phyloP scores from a whole-genome alignment of 2,113 vertebrate genomes.

The Natator depressus region DNA sequence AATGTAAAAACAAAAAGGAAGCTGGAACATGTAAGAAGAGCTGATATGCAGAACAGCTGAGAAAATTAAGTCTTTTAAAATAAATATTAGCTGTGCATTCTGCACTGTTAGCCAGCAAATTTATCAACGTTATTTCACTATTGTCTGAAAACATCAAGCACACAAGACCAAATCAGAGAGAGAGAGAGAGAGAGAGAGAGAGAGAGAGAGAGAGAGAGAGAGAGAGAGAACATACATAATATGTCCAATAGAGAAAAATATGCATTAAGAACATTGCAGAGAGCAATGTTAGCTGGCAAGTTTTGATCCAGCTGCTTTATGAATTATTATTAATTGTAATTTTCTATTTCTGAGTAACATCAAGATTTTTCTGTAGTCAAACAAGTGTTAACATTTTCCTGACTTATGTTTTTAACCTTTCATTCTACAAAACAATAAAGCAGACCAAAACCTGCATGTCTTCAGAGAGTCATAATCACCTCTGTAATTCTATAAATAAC shows the following conservation, averaged over 20 bases:
- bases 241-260: neutral
- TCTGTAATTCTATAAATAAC: conserved; percentile 76
- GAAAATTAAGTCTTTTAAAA: neutral
- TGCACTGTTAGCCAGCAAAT: neutral
- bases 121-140: neutral
- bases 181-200: neutral
- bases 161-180: neutral
- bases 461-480: conserved; percentile 60
- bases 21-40: neutral
- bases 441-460: conserved; percentile 46
- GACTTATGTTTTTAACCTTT: conserved; percentile 8
- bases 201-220: too few relatives aligned
- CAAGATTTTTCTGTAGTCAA: neutral
- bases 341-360: neutral
- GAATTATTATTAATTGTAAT: neutral
- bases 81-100: neutral
- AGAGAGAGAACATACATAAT: neutral
- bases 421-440: neutral
- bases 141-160: neutral
- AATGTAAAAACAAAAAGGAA: neutral
- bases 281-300: neutral
- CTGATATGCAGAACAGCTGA: neutral
- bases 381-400: neutral
- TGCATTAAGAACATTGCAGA: neutral
- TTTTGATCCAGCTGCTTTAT: neutral